These are phyloP conservation scores for Radopholus similis DNA, from an alignment of 1,140 invertebrate species.

Conservation along the genomic window DNA sequence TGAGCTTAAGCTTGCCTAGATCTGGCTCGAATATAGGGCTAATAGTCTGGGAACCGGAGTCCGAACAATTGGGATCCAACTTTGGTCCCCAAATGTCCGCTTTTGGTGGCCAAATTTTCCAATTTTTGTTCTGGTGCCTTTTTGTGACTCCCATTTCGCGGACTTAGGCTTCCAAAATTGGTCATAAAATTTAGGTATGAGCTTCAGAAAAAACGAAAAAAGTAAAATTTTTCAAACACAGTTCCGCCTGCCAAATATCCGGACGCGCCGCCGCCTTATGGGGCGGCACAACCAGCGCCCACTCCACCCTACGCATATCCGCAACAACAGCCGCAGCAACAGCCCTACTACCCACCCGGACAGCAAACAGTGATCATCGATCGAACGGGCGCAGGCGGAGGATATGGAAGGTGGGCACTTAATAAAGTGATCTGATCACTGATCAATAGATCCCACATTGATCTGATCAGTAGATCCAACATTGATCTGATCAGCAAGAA, in stretches of 20 bases:
- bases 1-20: too few species aligned
- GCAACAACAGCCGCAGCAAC: conserved; percentile 7
- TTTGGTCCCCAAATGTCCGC: not conserved
- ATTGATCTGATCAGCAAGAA: too few species aligned
- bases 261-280: conserved; percentile 22
- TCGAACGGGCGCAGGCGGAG: conserved; percentile 20
- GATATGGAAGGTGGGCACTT: conserved; percentile 13
- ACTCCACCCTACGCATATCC: conserved; percentile 6
- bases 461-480: too few species aligned
- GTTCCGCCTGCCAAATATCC: conserved; percentile 39
- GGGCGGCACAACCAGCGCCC: not conserved
- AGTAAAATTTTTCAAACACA: too few species aligned
- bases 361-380: conserved; percentile 46
- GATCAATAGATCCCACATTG: too few species aligned
- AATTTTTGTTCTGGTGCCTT: not conserved
- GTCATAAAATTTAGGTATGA: too few species aligned
- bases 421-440: not conserved
- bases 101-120: not conserved
- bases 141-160: too few species aligned
- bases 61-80: too few species aligned
- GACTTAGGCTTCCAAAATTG: too few species aligned
- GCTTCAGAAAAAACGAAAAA: too few species aligned
- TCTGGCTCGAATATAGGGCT: too few species aligned
- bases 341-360: conserved; percentile 8
- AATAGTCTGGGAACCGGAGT: too few species aligned